Evolutionary conservation across 1,140 invertebrate species (phyloP), one percentile per base, ranked within the genome.

Genomic region (Nymphalis io): DNA sequence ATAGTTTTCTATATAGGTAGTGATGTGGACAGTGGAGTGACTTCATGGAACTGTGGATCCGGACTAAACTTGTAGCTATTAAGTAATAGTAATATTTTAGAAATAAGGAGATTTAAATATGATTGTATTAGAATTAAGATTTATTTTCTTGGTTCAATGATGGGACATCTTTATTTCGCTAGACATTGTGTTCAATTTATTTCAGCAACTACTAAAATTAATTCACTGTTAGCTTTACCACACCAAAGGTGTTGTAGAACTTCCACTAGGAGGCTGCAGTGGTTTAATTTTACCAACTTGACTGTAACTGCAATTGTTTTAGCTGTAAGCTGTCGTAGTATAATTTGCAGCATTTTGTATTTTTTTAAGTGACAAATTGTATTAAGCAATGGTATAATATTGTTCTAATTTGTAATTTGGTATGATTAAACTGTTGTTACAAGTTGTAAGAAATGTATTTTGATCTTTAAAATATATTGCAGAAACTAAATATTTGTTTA

Each of bases 381-480:
- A 80, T 74, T 79, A 79, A 70, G 70, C 76, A 81, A 84, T 82
- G 72, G 60, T 78, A 79, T 79, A 78, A 78, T 83, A 75, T 83
- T 84, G 79, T 82, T 84, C 77, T 70, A 81, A 87, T 83, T 83
- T 87, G 84, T 85, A 89, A 87, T 87, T 88, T 87, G 82, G 85
- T 88, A 89, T 89, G 83, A 91, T 89, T 87, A 84, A 88, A 88
- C 82, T 89, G 87, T 89, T 64, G 38, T 59, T 90, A 85, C 72
- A 84, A 84, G 82, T 88, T 88, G 79, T 88, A 87, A 88, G 83
- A 90, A 91, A 85, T 87, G 84, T 88, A 88, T 89, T 91, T 91
- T 91, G 86, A 88, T 88, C 86, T 89, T 91, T 88, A 85, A 90
- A 91, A 89, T 90, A 90, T 90, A 89, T 87, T 86, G 82, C 84